phyloP scores from a whole-genome alignment of 1,140 invertebrate genomes.

The Euwallacea similis region DNA sequence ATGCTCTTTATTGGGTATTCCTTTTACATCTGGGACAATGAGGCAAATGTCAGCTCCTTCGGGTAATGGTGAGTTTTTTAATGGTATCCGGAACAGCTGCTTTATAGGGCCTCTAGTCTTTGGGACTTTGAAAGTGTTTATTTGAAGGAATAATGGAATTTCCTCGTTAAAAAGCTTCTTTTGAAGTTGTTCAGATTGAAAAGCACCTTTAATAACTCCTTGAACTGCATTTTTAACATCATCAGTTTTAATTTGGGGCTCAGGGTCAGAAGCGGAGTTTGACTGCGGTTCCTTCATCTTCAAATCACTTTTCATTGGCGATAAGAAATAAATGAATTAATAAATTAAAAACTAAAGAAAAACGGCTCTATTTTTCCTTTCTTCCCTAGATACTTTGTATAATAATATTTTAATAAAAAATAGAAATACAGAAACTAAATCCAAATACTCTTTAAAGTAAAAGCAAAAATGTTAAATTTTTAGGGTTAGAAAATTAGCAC shows the following conservation, averaged over 20 bases:
- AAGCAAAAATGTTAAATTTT: too few species aligned
- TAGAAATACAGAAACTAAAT: too few species aligned
- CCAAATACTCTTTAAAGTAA: too few species aligned
- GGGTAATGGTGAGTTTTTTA: conserved; percentile 59
- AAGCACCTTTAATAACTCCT: conserved; percentile 39
- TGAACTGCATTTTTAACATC: conserved; percentile 36
- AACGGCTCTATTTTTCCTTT: too few species aligned
- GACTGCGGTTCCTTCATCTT: too few species aligned
- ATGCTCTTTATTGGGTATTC: conserved; percentile 58
- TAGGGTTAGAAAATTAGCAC: too few species aligned
- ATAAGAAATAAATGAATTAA: too few species aligned
- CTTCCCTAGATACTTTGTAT: too few species aligned
- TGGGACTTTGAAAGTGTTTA: conserved; percentile 57
- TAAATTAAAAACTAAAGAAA: too few species aligned
- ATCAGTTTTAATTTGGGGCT: conserved; percentile 16
- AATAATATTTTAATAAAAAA: too few species aligned
- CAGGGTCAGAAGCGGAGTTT: too few species aligned
- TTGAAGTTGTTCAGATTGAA: conserved; percentile 43
- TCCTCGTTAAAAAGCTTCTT: conserved; percentile 53
- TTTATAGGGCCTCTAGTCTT: conserved; percentile 48
- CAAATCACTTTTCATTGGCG: too few species aligned
- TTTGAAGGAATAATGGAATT: conserved; percentile 53
- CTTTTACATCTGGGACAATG: conserved; percentile 58
- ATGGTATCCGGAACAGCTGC: conserved; percentile 54
- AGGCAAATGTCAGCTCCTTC: conserved; percentile 59